Evolutionary conservation across 64 coral and sea anemone genomes (phyloP).

Genomic region (Stichodactyla helianthus): DNA sequence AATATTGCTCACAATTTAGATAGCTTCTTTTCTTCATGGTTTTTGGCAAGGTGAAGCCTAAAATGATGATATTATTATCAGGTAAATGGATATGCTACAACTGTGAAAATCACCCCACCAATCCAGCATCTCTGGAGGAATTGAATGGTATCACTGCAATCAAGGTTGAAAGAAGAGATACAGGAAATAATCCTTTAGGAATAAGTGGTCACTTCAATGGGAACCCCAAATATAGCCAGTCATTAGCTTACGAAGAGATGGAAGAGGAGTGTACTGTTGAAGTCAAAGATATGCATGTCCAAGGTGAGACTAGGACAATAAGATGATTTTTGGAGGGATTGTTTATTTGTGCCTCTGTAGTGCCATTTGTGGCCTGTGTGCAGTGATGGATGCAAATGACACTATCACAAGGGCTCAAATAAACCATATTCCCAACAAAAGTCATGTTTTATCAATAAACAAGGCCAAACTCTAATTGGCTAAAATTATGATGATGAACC

Average conservation of each 20-base stretch:
- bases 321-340: neutral
- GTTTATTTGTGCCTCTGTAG: too few species aligned
- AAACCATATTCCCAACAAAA: too few species aligned
- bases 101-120: conserved; percentile 90
- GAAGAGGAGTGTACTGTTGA: conserved; percentile 70
- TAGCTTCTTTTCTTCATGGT: too few species aligned
- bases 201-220: conserved; percentile 7
- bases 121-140: conserved; percentile 64
- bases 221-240: neutral
- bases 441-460: too few species aligned
- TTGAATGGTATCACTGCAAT: conserved; percentile 44
- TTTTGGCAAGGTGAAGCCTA: too few species aligned
- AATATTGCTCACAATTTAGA: too few species aligned
- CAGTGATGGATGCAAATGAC: too few species aligned
- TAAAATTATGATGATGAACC: too few species aligned
- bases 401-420: too few species aligned
- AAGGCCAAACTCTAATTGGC: too few species aligned
- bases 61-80: neutral
- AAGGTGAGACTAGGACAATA: conserved; percentile 41
- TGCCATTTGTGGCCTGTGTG: too few species aligned
- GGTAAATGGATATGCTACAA: conserved; percentile 96
- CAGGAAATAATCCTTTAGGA: neutral
- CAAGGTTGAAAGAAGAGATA: conserved; percentile 36
- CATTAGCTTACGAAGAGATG: conserved; percentile 50
- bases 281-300: conserved; percentile 94